A percentile compares a stretch with the other conserved stretches of the same genome.
phyloP scores from a whole-genome alignment of 2,113 vertebrate species.

The Eolophus roseicapilla region DNA sequence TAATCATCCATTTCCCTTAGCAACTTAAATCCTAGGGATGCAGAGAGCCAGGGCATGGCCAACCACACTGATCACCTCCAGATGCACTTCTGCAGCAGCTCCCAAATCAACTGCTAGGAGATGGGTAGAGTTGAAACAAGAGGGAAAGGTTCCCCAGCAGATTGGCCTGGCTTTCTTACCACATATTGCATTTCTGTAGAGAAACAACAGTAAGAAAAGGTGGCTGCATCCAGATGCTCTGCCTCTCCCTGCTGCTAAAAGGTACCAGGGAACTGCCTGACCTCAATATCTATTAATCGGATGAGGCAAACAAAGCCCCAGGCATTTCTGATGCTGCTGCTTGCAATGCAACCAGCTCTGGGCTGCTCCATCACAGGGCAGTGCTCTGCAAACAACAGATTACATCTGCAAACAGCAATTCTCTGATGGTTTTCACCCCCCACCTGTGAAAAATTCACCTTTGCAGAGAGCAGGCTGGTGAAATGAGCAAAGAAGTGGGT shows the following conservation, averaged over 20 bases:
- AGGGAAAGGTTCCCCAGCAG: not conserved
- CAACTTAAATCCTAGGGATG: not conserved
- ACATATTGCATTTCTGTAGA: not conserved
- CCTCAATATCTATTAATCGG: not conserved
- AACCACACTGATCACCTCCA: rapidly evolving
- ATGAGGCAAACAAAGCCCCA: not conserved
- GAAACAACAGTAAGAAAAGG: not conserved
- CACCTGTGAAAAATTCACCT: not conserved
- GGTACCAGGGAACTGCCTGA: not conserved
- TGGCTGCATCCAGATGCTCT: not conserved
- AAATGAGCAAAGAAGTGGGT: not conserved
- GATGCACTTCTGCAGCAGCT: not conserved
- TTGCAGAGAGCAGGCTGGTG: not conserved
- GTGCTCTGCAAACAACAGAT: not conserved
- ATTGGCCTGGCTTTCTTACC: not conserved
- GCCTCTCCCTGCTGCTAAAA: not conserved
- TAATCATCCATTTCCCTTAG: not conserved
- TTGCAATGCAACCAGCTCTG: rapidly evolving
- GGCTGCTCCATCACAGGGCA: rapidly evolving
- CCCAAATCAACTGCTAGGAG: not conserved
- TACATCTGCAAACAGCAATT: not conserved
- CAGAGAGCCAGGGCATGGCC: not conserved
- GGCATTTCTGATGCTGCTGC: not conserved
- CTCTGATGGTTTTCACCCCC: not conserved
- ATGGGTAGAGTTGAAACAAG: not conserved